Percentiles rank a stretch among this genome's conserved stretches.
Evolutionary conservation across 2,113 vertebrate genomes (phyloP).

Genomic region (Megalops atlanticus): DNA sequence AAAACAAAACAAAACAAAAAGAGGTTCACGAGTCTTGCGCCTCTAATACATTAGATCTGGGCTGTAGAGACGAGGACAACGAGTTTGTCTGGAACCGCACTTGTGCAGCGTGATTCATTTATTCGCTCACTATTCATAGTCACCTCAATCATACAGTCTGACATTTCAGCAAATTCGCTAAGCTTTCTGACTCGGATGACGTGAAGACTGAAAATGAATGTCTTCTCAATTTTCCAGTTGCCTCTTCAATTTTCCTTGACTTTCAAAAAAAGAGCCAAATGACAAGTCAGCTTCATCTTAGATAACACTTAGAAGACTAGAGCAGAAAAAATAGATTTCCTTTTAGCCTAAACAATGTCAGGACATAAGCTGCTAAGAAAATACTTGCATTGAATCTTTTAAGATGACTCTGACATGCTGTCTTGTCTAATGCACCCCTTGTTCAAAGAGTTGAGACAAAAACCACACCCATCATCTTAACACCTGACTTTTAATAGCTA

Average conservation of each 20-base stretch:
- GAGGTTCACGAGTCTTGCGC: not conserved
- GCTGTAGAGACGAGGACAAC: not conserved
- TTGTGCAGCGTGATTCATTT: not conserved
- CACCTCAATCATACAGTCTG: not conserved
- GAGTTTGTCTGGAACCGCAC: too few species aligned
- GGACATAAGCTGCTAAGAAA: not conserved
- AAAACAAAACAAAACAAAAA: not conserved
- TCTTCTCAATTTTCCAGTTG: not conserved
- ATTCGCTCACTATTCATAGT: not conserved
- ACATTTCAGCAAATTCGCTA: not conserved
- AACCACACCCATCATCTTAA: too few species aligned
- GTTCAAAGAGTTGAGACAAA: too few species aligned
- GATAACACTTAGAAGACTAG: not conserved
- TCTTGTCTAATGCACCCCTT: too few species aligned
- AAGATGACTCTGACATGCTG: not conserved
- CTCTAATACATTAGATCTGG: not conserved
- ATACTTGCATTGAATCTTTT: not conserved
- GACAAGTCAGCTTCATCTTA: not conserved
- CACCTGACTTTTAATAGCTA: too few species aligned
- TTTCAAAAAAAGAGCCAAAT: not conserved
- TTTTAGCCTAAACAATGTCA: not conserved
- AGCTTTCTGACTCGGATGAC: not conserved
- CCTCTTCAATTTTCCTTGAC: too few species aligned
- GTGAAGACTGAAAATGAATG: not conserved
- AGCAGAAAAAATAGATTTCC: not conserved